These are phyloP conservation scores for Pteruthius melanotis DNA, from an alignment of 2,113 vertebrate species.

Conservation along the genomic window DNA sequence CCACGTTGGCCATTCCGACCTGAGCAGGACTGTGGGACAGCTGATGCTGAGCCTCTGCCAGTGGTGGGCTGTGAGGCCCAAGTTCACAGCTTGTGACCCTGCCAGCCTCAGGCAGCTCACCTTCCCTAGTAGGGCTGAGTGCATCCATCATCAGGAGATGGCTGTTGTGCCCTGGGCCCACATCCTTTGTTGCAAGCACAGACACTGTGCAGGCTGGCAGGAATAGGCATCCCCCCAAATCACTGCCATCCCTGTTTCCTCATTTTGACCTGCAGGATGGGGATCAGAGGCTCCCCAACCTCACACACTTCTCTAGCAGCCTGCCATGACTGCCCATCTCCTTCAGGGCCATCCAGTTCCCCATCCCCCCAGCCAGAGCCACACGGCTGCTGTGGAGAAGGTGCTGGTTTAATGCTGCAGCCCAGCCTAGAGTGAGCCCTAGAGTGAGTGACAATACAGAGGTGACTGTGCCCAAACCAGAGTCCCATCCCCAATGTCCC, in stretches of 20 bases:
- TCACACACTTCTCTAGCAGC: background rate
- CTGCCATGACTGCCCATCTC: background rate
- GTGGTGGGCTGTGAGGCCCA: background rate
- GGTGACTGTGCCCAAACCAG: background rate
- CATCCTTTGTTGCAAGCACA: background rate
- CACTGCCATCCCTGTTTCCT: rapidly evolving
- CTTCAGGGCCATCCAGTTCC: background rate
- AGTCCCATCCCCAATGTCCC: background rate
- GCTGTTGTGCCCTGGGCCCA: background rate
- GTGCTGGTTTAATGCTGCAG: constrained; percentile 42
- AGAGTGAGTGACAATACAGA: background rate
- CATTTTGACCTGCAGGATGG: background rate
- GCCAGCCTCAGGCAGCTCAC: background rate
- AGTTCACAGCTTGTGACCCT: background rate
- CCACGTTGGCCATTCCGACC: background rate
- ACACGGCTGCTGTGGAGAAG: background rate
- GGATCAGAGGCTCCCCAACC: background rate
- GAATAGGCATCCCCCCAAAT: background rate
- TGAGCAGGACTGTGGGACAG: background rate
- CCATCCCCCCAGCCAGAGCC: background rate
- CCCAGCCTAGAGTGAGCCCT: background rate
- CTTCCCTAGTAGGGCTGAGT: background rate
- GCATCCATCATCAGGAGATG: rapidly evolving
- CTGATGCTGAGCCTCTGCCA: background rate
- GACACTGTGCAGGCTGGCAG: background rate